Conservation (phyloP, 30 jellyfish, hydroid and myxozoan species). For the Catostylus mosaicus region DNA sequence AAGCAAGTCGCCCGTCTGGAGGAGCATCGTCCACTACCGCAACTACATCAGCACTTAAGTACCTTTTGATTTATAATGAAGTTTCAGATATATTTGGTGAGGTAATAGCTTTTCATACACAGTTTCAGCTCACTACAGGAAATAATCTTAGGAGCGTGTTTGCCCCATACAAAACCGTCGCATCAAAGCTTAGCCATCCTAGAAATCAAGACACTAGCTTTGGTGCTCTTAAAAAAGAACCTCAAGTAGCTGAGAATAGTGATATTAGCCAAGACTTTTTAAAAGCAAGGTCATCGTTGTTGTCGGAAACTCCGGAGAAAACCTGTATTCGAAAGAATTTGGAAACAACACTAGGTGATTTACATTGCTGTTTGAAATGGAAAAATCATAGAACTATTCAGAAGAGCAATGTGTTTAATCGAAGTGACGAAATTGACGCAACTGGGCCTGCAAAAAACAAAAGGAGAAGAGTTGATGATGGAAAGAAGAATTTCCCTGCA, state of each 20-base stretch:
- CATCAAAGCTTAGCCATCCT: background rate
- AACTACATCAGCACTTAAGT: conserved; percentile 15
- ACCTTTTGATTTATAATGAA: conserved; percentile 23
- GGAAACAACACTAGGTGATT: background rate
- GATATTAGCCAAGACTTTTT: background rate
- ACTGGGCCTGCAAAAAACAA: background rate
- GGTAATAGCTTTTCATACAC: conserved; percentile 30
- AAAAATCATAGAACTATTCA: background rate
- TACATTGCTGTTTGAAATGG: background rate
- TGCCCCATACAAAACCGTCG: conserved; percentile 3
- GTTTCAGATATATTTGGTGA: conserved; percentile 29
- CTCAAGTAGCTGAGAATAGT: background rate
- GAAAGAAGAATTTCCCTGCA: background rate
- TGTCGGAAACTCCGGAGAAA: background rate
- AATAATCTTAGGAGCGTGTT: conserved; percentile 13
- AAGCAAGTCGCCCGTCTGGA: conserved; percentile 17
- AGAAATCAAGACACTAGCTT: background rate
- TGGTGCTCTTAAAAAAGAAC: conserved; percentile 6
- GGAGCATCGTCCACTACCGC: background rate
- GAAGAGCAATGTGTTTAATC: background rate
- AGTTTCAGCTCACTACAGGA: background rate
- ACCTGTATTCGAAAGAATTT: background rate
- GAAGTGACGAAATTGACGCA: background rate
- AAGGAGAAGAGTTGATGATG: background rate
- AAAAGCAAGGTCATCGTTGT: background rate